These are phyloP conservation scores for Galeruca laticollis DNA, from an alignment of 2,888 invertebrate genomes.

Conservation along the genomic window DNA sequence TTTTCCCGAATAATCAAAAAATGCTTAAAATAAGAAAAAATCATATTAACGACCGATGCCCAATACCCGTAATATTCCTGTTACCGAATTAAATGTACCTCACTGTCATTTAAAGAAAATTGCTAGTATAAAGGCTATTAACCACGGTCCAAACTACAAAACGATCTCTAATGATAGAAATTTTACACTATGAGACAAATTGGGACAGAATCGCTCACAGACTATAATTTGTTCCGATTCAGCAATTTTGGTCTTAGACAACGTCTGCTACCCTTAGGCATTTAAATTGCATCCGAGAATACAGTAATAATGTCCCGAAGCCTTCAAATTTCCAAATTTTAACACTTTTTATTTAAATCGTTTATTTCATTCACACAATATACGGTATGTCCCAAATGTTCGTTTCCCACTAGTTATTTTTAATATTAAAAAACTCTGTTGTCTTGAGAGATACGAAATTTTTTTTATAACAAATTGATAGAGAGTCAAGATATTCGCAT, in stretches of 20 bases:
- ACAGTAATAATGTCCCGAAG: neutral
- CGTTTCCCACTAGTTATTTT: no score
- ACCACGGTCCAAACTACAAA: slow-evolving; percentile 48
- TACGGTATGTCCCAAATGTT: no score
- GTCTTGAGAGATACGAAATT: no score
- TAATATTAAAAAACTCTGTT: no score
- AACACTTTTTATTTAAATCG: neutral
- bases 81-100: slow-evolving; percentile 47
- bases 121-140: slow-evolving; percentile 22
- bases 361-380: neutral
- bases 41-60: slow-evolving; percentile 37
- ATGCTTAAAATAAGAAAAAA: no score
- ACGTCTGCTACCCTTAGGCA: slow-evolving; percentile 38
- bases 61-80: slow-evolving; percentile 41
- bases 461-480: no score
- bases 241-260: slow-evolving; percentile 51
- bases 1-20: no score
- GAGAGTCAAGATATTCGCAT: no score
- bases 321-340: neutral
- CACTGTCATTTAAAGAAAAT: slow-evolving; percentile 52
- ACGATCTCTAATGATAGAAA: slow-evolving; percentile 55
- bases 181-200: slow-evolving; percentile 52
- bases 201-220: slow-evolving; percentile 43
- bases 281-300: slow-evolving; percentile 36
- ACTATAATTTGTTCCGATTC: slow-evolving; percentile 56